Base-by-base conservation (phyloP, 2,113 vertebrate species). In the Chunga burmeisteri region DNA sequence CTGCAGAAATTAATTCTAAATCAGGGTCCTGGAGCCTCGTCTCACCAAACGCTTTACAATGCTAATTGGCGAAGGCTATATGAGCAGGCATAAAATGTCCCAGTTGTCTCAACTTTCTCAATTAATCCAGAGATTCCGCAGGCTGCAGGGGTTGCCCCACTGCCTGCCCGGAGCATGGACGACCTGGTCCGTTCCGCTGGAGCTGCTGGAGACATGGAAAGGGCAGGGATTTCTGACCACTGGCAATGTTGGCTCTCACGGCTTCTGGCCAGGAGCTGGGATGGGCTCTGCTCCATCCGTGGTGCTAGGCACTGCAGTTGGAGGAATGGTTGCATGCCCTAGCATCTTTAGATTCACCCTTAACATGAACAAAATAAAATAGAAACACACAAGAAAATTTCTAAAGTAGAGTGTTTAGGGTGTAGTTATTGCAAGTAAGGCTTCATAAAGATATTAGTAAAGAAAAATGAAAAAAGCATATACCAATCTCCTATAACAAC, bases 1-100 rank as follows among this genome's bases (percentile, higher is more conserved):
- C 91, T 72, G 95, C 70, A 97, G 91, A 95, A 93, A 96, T 93
- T 95, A 93, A 94, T 94, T 94, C 95, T 93, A 82, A 96, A 90
- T 85, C 78, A 17, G 93, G 86, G 89, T 95, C 81, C 94, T 11
- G 86, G 84, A 91, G 95, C 93, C 58, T 16, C 10, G 34, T 93
- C 94, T 80, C 93, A 85, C 89, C 77, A 81, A 94, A 81, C 93
- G 16, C 81, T 82, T 93, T 87, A 82, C 86, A 70, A 18, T 83
- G 91, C 89, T 94, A 90, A 89, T 61, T 79, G 73, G 30, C 0
- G 1, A 29, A 10, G 55, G 50, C 72, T 71, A 2, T 46, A 49
- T 5, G 58, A 93, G 84, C 73, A 44, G 66, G 49, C 75, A 79
- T 46, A 46, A 81, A 55, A 71, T 0, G 1, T 49, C 75, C 86